Evolutionary conservation across 2,888 invertebrate genomes (phyloP).

Genomic region (Hypercompe scribonia): DNA sequence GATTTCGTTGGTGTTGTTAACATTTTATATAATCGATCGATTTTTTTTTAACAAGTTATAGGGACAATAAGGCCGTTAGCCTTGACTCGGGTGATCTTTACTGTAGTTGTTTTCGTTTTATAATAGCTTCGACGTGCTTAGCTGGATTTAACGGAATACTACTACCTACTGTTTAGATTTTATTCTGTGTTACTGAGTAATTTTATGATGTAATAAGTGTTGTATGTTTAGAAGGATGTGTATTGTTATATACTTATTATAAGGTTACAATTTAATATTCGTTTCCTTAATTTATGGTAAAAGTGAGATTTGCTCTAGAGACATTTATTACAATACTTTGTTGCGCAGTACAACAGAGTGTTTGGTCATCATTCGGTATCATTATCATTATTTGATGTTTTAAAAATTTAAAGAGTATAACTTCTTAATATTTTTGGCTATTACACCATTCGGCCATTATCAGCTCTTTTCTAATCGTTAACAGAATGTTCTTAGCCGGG

Average conservation of each 20-base stretch:
- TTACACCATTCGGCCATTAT: no score
- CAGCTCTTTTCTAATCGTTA: no score
- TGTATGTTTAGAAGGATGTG: not conserved
- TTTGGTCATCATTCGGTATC: no score
- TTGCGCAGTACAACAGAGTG: no score
- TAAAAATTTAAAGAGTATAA: not conserved
- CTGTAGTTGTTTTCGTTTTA: not conserved
- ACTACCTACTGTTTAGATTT: not conserved
- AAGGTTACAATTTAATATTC: not conserved
- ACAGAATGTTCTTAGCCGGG: no score
- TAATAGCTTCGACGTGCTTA: not conserved
- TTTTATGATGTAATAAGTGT: not conserved
- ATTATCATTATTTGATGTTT: not conserved
- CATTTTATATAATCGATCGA: not conserved
- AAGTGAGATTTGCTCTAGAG: not conserved
- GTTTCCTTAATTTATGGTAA: not conserved
- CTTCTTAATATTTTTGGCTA: not conserved
- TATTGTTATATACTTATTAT: not conserved
- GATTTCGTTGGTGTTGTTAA: not conserved
- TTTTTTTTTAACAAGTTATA: not conserved
- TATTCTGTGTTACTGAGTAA: not conserved
- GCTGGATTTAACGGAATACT: not conserved
- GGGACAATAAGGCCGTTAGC: slow-evolving; percentile 7
- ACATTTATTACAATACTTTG: not conserved
- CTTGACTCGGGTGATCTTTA: not conserved